Conservation (phyloP, 2,797 vertebrate species). For the Spheniscus humboldti region DNA sequence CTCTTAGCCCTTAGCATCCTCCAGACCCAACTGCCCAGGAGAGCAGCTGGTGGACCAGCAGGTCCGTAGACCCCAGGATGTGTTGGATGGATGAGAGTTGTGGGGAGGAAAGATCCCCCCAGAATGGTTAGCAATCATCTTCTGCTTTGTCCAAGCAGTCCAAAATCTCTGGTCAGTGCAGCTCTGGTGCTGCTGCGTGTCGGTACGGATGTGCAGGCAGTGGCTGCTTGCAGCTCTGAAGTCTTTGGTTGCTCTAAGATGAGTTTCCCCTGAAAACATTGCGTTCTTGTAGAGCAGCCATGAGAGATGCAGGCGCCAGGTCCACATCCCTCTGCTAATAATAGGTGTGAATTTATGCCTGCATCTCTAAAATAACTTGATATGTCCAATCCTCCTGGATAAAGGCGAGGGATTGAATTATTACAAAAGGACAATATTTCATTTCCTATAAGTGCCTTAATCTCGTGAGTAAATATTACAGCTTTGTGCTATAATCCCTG, state of each 20-base stretch:
- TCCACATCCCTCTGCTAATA: not conserved
- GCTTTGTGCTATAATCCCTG: slow-evolving; percentile 69
- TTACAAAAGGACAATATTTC: slow-evolving; percentile 65
- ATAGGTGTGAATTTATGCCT: slow-evolving; percentile 19
- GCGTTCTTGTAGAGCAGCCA: not conserved
- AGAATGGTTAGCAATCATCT: not conserved
- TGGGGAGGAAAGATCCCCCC: not conserved
- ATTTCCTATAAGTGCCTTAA: slow-evolving; percentile 71
- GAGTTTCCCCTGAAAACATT: not conserved
- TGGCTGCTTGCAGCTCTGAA: not conserved
- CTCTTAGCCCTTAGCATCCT: not conserved
- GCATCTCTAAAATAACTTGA: slow-evolving; percentile 24
- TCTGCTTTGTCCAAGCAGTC: not conserved
- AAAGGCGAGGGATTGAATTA: slow-evolving; percentile 53
- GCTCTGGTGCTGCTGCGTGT: not conserved
- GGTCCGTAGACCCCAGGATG: not conserved
- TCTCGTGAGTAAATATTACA: slow-evolving; percentile 69
- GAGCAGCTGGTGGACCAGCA: not conserved
- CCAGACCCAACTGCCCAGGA: not conserved
- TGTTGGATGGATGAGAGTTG: not conserved
- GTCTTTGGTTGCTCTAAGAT: not conserved
- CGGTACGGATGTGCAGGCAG: not conserved
- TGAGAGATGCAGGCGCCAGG: not conserved
- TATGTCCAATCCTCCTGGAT: slow-evolving; percentile 29
- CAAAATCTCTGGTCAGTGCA: not conserved